phyloP scores from a whole-genome alignment of 1,140 invertebrate species.

The Heterodera schachtii region DNA sequence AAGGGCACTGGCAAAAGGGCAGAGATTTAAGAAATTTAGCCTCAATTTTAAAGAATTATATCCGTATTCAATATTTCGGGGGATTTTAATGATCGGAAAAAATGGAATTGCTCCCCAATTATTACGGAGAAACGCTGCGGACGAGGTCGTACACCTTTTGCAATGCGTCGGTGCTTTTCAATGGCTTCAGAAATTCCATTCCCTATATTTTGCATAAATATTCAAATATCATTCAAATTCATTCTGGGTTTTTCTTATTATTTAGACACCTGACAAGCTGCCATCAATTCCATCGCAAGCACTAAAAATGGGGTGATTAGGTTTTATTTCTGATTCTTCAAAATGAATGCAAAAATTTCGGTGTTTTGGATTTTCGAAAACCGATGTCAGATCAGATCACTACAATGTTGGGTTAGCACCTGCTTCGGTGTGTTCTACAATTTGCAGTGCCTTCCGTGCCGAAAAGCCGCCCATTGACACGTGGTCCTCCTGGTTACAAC shows the following conservation, averaged over 20 bases:
- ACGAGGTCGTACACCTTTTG: conserved; percentile 75
- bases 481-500: conserved; percentile 78
- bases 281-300: conserved; percentile 75
- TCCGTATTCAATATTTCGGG: too few species aligned
- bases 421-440: conserved; percentile 65
- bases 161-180: conserved; percentile 75
- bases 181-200: conserved; percentile 76
- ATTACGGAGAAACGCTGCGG: conserved; percentile 66
- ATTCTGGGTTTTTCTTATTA: background rate
- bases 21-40: too few species aligned
- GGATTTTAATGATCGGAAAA: background rate
- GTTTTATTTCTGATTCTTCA: too few species aligned
- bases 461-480: conserved; percentile 78
- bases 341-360: too few species aligned
- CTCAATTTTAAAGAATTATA: too few species aligned
- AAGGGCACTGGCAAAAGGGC: conserved; percentile 42
- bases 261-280: conserved; percentile 72
- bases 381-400: too few species aligned
- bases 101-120: conserved; percentile 16
- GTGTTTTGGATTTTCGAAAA: too few species aligned
- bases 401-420: conserved; percentile 18
- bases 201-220: conserved; percentile 63
- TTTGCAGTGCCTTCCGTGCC: conserved; percentile 73
- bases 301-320: conserved; percentile 66
- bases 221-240: background rate